phyloP scores from a whole-genome alignment of 2,888 invertebrate species.

The Andrena marginata region DNA sequence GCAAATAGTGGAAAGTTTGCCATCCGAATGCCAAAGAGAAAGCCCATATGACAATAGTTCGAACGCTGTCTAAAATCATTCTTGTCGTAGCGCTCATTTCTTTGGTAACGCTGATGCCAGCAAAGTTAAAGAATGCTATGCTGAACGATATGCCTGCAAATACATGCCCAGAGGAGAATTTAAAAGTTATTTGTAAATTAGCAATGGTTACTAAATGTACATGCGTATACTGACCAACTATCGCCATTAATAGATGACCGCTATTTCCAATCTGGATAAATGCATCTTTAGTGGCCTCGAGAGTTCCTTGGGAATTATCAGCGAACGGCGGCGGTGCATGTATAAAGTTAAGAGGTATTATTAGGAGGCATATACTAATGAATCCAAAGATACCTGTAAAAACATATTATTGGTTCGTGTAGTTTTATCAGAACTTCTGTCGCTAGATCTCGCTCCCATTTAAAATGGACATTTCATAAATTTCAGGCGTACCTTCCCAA shows the following conservation, averaged over 20 bases:
- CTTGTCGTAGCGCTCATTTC: slow-evolving; percentile 96
- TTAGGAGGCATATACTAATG: slow-evolving; percentile 87
- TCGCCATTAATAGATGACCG: slow-evolving; percentile 87
- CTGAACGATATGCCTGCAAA: slow-evolving; percentile 91
- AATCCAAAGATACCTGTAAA: slow-evolving; percentile 89
- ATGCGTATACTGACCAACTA: slow-evolving; percentile 86
- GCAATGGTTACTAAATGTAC: background rate
- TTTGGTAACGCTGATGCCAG: slow-evolving; percentile 96
- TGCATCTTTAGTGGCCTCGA: slow-evolving; percentile 95
- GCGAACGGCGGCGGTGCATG: slow-evolving; percentile 92
- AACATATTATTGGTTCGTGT: background rate
- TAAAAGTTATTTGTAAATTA: background rate
- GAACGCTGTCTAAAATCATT: slow-evolving; percentile 95
- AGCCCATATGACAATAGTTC: slow-evolving; percentile 96
- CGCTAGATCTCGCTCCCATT: too few relatives aligned
- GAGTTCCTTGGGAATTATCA: slow-evolving; percentile 89
- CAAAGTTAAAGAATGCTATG: slow-evolving; percentile 97
- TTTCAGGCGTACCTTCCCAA: slow-evolving; percentile 91
- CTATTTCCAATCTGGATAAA: slow-evolving; percentile 92
- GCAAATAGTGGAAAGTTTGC: slow-evolving; percentile 93
- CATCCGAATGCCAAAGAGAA: slow-evolving; percentile 91
- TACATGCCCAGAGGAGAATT: slow-evolving; percentile 12
- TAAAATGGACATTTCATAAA: background rate
- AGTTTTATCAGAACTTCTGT: background rate
- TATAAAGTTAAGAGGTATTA: slow-evolving; percentile 93